phyloP scores from a whole-genome alignment of 2,888 invertebrate genomes.

The Metacarcinus magister region DNA sequence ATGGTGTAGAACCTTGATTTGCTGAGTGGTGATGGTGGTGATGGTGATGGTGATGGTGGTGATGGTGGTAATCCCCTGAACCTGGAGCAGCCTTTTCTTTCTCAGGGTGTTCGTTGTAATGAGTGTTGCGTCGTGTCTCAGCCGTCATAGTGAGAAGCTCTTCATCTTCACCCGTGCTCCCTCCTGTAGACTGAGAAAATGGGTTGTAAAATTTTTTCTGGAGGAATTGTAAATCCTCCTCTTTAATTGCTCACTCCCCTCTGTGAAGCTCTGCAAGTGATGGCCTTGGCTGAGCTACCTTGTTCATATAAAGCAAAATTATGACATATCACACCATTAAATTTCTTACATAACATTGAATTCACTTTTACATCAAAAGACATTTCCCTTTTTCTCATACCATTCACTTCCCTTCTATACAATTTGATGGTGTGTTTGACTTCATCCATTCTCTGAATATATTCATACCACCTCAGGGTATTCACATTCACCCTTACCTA shows the following conservation, averaged over 20 bases:
- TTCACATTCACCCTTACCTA: no score
- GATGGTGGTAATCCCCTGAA: slow-evolving; percentile 56
- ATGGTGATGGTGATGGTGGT: slow-evolving; percentile 68
- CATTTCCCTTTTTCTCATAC: no score
- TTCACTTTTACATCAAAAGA: no score
- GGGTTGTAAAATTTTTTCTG: not conserved
- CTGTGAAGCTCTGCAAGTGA: not conserved
- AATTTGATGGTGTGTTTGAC: no score
- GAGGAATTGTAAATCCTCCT: not conserved
- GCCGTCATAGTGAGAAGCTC: slow-evolving; percentile 82
- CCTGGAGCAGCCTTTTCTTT: slow-evolving; percentile 63
- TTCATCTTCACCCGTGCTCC: slow-evolving; percentile 86
- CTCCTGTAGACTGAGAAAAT: slow-evolving; percentile 86
- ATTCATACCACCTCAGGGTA: no score
- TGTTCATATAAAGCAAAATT: no score
- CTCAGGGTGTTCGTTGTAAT: slow-evolving; percentile 82
- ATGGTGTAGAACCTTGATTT: slow-evolving; percentile 55
- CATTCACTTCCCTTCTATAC: no score
- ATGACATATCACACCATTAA: no score
- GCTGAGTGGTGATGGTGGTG: slow-evolving; percentile 72
- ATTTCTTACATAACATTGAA: no score
- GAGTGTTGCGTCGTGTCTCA: slow-evolving; percentile 84
- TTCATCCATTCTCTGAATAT: no score
- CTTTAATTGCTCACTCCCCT: not conserved
- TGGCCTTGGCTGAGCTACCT: no score